Conservation (phyloP, 2,113 vertebrate species). For the Upupa epops region DNA sequence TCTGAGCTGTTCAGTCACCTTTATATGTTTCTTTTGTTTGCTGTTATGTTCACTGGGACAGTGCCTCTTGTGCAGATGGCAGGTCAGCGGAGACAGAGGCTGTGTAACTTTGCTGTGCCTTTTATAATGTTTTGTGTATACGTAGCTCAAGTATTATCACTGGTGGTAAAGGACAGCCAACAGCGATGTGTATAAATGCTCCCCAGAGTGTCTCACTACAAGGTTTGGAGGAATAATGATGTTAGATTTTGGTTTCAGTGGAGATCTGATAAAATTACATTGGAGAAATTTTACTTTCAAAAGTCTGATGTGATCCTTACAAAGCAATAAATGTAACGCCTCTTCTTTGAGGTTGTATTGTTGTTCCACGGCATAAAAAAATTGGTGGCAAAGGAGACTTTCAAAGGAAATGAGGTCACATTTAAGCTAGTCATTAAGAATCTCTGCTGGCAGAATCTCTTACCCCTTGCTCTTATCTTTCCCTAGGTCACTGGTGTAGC, state of each 20-base stretch:
- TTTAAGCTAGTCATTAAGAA: neutral
- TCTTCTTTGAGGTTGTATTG: neutral
- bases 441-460: neutral
- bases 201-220: conserved; percentile 18
- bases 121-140: neutral
- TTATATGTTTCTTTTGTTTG: neutral
- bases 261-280: conserved; percentile 56
- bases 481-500: neutral
- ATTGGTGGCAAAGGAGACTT: neutral
- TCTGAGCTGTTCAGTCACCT: neutral
- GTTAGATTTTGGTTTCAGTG: conserved; percentile 53
- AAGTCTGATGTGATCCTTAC: conserved; percentile 28
- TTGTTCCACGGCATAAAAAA: neutral
- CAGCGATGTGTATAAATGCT: conserved; percentile 25
- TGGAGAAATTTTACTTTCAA: conserved; percentile 36
- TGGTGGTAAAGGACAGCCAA: conserved; percentile 56
- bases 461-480: neutral
- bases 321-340: neutral
- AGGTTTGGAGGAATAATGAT: conserved; percentile 45
- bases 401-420: neutral
- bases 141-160: conserved; percentile 39
- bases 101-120: conserved; percentile 39
- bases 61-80: neutral
- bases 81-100: conserved; percentile 10
- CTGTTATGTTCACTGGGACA: neutral